These are phyloP conservation scores for Hyles vespertilio DNA, from an alignment of 1,140 invertebrate genomes.

Conservation along the genomic window DNA sequence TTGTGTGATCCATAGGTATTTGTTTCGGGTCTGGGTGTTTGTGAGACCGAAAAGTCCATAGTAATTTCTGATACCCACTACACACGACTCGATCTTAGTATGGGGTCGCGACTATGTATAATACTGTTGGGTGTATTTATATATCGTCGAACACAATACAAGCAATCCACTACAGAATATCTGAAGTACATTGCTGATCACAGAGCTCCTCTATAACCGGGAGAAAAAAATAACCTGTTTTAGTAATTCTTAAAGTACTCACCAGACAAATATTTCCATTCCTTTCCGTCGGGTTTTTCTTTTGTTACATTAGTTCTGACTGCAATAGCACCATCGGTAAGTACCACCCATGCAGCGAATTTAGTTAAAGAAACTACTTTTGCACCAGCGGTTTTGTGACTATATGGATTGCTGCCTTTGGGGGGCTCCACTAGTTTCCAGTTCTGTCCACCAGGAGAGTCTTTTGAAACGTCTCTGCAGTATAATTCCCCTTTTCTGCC, in stretches of 20 bases:
- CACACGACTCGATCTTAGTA: too few relatives aligned
- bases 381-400: constrained; percentile 44
- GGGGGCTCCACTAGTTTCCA: constrained; percentile 65
- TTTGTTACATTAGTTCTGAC: constrained; percentile 54
- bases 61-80: too few relatives aligned
- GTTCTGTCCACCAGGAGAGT: constrained; percentile 76
- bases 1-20: too few relatives aligned
- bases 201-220: too few relatives aligned
- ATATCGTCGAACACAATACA: too few relatives aligned
- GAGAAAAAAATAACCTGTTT: too few relatives aligned
- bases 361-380: constrained; percentile 53
- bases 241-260: constrained; percentile 4
- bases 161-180: too few relatives aligned
- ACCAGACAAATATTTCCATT: constrained; percentile 69
- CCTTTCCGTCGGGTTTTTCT: constrained; percentile 47
- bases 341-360: constrained; percentile 56
- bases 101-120: too few relatives aligned
- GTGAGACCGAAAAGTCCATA: too few relatives aligned
- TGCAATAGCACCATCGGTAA: constrained; percentile 54
- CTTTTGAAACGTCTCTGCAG: constrained; percentile 81
- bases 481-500: constrained; percentile 90
- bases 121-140: too few relatives aligned
- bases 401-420: constrained; percentile 41
- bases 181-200: too few relatives aligned
- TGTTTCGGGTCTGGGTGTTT: too few relatives aligned